phyloP scores from a whole-genome alignment of 23 tunicate species.

The Ciona savignyi region DNA sequence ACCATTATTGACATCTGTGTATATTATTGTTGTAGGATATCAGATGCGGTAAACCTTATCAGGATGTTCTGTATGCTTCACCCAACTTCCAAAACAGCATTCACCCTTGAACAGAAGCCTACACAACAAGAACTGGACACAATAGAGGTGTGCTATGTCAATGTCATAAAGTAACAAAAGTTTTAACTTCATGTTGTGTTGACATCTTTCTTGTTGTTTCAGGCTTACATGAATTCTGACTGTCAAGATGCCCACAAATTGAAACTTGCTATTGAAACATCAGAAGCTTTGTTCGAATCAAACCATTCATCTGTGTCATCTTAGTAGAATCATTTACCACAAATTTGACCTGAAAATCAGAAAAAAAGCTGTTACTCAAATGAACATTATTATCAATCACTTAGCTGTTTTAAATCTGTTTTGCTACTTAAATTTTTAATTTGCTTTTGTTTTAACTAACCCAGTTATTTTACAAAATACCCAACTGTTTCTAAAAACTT shows the following conservation, averaged over 20 bases:
- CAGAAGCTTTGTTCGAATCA: neutral
- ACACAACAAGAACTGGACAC: neutral
- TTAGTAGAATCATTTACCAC: too few relatives aligned
- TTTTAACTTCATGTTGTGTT: neutral
- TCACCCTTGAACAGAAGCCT: neutral
- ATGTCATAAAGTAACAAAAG: neutral
- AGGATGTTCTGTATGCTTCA: constrained; percentile 14
- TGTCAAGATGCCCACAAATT: neutral
- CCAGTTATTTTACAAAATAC: too few relatives aligned
- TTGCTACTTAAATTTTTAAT: too few relatives aligned
- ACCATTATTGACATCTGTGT: too few relatives aligned
- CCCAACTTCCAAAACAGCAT: constrained; percentile 21
- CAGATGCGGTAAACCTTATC: constrained; percentile 28
- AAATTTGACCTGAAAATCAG: too few relatives aligned
- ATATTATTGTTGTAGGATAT: constrained; percentile 15
- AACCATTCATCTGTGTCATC: neutral
- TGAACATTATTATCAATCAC: too few relatives aligned
- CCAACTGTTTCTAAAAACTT: too few relatives aligned
- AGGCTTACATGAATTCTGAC: neutral
- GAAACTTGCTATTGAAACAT: neutral
- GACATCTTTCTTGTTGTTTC: neutral
- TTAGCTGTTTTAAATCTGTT: too few relatives aligned
- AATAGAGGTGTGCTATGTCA: constrained; percentile 12
- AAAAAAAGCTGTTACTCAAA: too few relatives aligned
- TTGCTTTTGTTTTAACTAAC: too few relatives aligned